Conservation (phyloP, 2,888 invertebrate genomes). For the Steinernema carpocapsae region DNA sequence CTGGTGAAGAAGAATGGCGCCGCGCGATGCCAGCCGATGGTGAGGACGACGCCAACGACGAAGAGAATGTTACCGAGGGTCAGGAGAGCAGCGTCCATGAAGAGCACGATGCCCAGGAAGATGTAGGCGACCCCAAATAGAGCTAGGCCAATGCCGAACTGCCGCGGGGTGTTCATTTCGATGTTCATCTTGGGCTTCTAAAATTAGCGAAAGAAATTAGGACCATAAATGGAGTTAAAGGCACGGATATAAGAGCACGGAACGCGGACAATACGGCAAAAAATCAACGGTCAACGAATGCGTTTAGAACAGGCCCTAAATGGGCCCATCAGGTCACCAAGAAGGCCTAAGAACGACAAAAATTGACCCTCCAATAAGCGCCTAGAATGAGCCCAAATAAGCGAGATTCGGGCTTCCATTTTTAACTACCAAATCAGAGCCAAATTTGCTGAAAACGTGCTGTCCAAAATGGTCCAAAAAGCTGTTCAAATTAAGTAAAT, state of each 20-base stretch:
- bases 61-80: constrained; percentile 77
- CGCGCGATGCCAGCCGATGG: constrained; percentile 90
- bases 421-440: too few relatives aligned
- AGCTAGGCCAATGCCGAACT: constrained; percentile 94
- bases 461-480: too few relatives aligned
- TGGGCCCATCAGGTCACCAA: too few relatives aligned
- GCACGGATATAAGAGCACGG: not conserved
- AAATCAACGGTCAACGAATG: too few relatives aligned
- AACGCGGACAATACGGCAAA: too few relatives aligned
- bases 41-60: constrained; percentile 87
- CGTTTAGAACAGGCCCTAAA: too few relatives aligned
- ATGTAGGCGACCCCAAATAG: constrained; percentile 93
- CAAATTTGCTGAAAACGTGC: too few relatives aligned
- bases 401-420: too few relatives aligned
- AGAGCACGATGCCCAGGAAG: constrained; percentile 85
- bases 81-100: constrained; percentile 93
- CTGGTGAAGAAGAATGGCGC: constrained; percentile 94
- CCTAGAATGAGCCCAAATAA: too few relatives aligned
- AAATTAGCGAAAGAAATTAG: not conserved
- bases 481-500: too few relatives aligned
- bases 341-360: too few relatives aligned
- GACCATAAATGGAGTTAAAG: not conserved
- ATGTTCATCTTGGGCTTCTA: constrained; percentile 21
- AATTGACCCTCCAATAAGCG: too few relatives aligned
- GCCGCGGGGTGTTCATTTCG: constrained; percentile 22